Evolutionary conservation across 2,113 vertebrate genomes (phyloP).

Genomic region (Zeus faber): DNA sequence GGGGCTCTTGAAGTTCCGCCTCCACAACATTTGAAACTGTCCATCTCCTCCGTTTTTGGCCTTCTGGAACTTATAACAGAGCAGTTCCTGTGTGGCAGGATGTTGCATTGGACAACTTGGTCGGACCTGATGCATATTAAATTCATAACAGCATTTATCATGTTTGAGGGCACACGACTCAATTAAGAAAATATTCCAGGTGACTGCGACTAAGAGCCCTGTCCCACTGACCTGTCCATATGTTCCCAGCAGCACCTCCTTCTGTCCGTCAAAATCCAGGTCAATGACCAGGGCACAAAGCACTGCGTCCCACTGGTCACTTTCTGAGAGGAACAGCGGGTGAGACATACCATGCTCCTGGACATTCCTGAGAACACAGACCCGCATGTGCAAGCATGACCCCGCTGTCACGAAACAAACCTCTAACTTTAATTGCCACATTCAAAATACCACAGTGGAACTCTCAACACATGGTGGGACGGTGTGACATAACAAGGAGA

Average conservation of each 20-base stretch:
- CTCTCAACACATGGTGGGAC: background rate
- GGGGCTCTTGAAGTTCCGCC: conserved; percentile 83
- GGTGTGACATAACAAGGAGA: background rate
- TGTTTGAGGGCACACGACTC: too few relatives aligned
- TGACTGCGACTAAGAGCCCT: background rate
- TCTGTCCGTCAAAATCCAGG: conserved; percentile 82
- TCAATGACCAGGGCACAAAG: conserved; percentile 85
- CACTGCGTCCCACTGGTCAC: conserved; percentile 85
- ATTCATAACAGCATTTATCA: too few relatives aligned
- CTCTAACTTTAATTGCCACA: background rate
- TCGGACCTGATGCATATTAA: too few relatives aligned
- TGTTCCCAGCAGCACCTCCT: conserved; percentile 79
- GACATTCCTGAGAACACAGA: conserved; percentile 74
- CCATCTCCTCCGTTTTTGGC: conserved; percentile 17
- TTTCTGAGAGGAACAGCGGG: conserved; percentile 75
- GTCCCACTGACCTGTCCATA: conserved; percentile 76
- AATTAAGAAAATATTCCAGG: background rate
- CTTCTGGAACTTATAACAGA: conserved; percentile 83
- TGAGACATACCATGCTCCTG: conserved; percentile 73
- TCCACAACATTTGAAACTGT: conserved; percentile 81
- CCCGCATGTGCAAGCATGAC: background rate
- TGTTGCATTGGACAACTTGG: too few relatives aligned
- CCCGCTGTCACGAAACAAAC: too few relatives aligned
- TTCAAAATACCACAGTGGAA: background rate
- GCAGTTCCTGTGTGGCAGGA: conserved; percentile 76